Conservation (phyloP, 2,888 invertebrate species). For the Tetragonula carbonaria region DNA sequence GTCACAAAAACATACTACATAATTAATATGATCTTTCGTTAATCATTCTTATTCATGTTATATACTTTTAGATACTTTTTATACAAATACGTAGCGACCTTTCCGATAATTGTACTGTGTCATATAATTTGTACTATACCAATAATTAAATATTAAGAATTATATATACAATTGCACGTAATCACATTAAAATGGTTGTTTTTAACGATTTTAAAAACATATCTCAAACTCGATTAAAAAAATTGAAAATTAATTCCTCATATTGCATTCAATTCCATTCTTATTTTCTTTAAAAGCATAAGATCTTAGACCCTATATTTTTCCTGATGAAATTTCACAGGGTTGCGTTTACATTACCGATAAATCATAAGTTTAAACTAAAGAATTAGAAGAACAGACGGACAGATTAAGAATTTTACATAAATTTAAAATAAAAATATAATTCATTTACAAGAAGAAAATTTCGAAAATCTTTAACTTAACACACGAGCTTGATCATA, state of each 20-base stretch:
- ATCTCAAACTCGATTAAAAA: constrained; percentile 11
- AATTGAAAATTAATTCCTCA: constrained; percentile 26
- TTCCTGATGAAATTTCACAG: not conserved
- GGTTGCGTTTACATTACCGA: not conserved
- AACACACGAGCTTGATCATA: not conserved
- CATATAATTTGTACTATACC: constrained; percentile 48
- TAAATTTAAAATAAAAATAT: not conserved
- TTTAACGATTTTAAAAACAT: constrained; percentile 13
- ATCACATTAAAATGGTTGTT: constrained; percentile 13
- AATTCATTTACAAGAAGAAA: not conserved
- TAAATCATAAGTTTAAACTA: not conserved
- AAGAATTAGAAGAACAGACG: not conserved
- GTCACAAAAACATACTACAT: not conserved
- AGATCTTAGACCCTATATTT: not conserved
- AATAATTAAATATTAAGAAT: constrained; percentile 24
- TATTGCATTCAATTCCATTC: constrained; percentile 37
- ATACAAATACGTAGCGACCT: constrained; percentile 30
- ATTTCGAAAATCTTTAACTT: not conserved
- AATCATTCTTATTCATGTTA: not conserved
- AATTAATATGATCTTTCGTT: not conserved
- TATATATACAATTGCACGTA: constrained; percentile 45
- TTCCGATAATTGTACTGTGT: constrained; percentile 24
- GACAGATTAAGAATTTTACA: not conserved
- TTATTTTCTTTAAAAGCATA: constrained; percentile 13
- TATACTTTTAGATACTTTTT: not conserved